Conservation (phyloP, 2,113 vertebrate species). For the Struthio camelus region DNA sequence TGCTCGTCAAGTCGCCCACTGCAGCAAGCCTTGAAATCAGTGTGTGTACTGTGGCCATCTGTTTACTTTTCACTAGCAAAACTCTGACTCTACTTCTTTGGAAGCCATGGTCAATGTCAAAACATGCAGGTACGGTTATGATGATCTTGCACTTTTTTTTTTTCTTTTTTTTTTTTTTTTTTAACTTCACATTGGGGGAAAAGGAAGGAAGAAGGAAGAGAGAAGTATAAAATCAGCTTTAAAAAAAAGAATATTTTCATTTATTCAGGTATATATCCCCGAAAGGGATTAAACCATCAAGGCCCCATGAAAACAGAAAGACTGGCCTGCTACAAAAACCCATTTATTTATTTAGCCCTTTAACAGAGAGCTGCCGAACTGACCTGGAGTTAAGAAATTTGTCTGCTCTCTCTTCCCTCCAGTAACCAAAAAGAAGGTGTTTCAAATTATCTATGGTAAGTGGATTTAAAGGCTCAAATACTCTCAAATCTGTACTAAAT, state of each 20-base stretch:
- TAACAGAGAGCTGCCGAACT: not conserved
- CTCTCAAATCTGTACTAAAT: not conserved
- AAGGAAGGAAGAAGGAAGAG: conserved; percentile 21
- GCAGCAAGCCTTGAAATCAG: conserved; percentile 56
- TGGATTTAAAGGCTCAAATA: not conserved
- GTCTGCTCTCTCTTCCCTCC: not conserved
- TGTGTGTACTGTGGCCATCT: conserved; percentile 51
- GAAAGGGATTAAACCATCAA: not conserved
- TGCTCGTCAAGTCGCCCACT: conserved; percentile 62
- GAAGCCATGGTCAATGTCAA: conserved; percentile 49
- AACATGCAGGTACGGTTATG: conserved; percentile 47
- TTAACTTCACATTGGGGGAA: not conserved
- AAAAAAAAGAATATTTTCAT: not conserved
- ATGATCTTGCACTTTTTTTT: conserved; percentile 23
- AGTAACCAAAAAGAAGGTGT: not conserved
- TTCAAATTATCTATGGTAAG: not conserved
- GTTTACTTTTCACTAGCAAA: conserved; percentile 60
- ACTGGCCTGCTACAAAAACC: not conserved
- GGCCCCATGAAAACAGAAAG: not conserved
- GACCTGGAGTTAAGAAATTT: not conserved
- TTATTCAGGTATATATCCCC: conserved; percentile 15
- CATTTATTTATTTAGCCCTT: not conserved
- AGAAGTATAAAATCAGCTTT: not conserved
- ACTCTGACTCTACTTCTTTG: conserved; percentile 47
- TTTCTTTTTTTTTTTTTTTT: conserved; percentile 31